Evolutionary conservation across 2,797 vertebrate genomes (phyloP).

Genomic region (Meda fulgida): DNA sequence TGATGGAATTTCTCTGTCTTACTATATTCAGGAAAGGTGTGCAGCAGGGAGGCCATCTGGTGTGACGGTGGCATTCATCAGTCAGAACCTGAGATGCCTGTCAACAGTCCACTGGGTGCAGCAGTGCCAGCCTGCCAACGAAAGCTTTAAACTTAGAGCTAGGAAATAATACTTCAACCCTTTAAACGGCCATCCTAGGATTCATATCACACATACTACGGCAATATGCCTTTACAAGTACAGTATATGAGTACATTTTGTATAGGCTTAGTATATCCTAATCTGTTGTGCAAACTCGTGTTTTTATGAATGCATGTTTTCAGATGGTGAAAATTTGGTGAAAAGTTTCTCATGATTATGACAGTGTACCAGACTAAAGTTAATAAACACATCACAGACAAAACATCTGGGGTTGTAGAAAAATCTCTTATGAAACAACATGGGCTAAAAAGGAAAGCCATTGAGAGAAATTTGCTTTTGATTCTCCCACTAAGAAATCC

Average conservation of each 20-base stretch:
- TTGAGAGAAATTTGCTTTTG: not conserved
- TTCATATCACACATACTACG: not conserved
- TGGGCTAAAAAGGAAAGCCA: not conserved
- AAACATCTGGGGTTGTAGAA: not conserved
- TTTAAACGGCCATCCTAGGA: slow-evolving; percentile 5
- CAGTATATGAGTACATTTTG: not conserved
- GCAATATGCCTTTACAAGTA: slow-evolving; percentile 14
- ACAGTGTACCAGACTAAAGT: not conserved
- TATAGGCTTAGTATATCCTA: not conserved
- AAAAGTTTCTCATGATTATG: not conserved
- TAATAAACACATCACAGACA: not conserved
- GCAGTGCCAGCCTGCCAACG: slow-evolving; percentile 42
- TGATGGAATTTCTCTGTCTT: slow-evolving; percentile 20
- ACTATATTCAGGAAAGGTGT: slow-evolving; percentile 28
- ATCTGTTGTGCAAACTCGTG: not conserved
- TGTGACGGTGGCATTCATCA: slow-evolving; percentile 54
- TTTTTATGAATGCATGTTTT: not conserved
- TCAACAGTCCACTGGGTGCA: slow-evolving; percentile 49
- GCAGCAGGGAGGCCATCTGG: slow-evolving; percentile 49
- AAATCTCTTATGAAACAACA: not conserved
- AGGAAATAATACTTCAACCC: slow-evolving; percentile 4
- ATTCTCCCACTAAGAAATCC: not conserved
- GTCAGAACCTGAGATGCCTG: slow-evolving; percentile 57
- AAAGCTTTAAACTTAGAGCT: slow-evolving; percentile 1
- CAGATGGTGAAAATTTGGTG: not conserved